Percentiles rank a stretch among this genome's conserved stretches.
These are phyloP conservation scores for Tricholauxania praeusta DNA, from an alignment of 2,888 invertebrate species.

Conservation along the genomic window DNA sequence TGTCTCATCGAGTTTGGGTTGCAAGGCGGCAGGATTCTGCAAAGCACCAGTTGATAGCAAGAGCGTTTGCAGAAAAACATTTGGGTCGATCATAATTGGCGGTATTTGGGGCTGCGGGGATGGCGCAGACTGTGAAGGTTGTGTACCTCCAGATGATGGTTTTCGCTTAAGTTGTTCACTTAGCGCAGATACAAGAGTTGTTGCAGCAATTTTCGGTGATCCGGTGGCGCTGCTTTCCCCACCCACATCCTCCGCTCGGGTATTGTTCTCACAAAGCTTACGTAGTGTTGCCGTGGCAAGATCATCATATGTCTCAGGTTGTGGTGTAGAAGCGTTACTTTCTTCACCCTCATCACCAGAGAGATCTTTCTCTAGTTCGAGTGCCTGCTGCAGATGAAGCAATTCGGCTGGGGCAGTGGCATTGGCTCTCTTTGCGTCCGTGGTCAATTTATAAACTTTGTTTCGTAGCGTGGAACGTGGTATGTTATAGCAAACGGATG, in stretches of 20 bases:
- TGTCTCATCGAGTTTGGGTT: slow-evolving; percentile 59
- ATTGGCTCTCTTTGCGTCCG: slow-evolving; percentile 77
- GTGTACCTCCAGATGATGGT: slow-evolving; percentile 35
- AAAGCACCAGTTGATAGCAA: slow-evolving; percentile 59
- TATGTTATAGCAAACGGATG: slow-evolving; percentile 95
- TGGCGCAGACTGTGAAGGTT: slow-evolving; percentile 32
- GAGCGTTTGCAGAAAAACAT: slow-evolving; percentile 61
- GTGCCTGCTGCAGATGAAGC: slow-evolving; percentile 54
- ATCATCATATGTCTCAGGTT: slow-evolving; percentile 46
- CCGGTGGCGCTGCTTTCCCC: slow-evolving; percentile 24
- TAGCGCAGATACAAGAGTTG: slow-evolving; percentile 12
- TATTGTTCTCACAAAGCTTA: slow-evolving; percentile 56
- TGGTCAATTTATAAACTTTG: slow-evolving; percentile 86
- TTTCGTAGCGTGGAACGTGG: slow-evolving; percentile 96
- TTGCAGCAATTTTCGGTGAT: not conserved
- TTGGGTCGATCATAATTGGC: slow-evolving; percentile 58
- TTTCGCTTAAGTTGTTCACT: slow-evolving; percentile 33
- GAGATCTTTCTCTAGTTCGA: slow-evolving; percentile 64
- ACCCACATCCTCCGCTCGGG: slow-evolving; percentile 56
- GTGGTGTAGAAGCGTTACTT: slow-evolving; percentile 71
- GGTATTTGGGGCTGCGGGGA: slow-evolving; percentile 53
- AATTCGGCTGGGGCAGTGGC: slow-evolving; percentile 50
- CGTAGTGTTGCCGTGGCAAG: slow-evolving; percentile 55
- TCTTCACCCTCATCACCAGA: slow-evolving; percentile 71
- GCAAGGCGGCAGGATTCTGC: slow-evolving; percentile 38